Evolutionary conservation across 2,888 invertebrate genomes (phyloP), one percentile per base, ranked within the genome.

Genomic region (Drosophila tripunctata): DNA sequence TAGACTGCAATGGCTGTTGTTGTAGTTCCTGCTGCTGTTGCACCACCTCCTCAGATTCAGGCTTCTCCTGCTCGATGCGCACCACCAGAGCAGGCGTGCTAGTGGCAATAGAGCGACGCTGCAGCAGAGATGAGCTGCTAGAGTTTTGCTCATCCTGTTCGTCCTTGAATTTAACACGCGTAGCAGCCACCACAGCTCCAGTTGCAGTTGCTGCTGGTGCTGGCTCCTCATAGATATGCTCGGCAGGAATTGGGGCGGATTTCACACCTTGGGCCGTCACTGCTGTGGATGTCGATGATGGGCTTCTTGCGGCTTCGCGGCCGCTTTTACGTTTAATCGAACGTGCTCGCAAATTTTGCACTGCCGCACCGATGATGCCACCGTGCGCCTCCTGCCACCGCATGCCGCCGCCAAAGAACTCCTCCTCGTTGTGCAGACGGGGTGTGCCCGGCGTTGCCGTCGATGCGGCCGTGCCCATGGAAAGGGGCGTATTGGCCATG

Each of bases 51-150:
- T 14, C 8, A 0, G 30, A 36, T 10, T 24, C 31, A 14, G 38
- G 55, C 0, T 61, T 69, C 50, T 81, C 69, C 1, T 63, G 76
- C 48, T 86, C 88, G 30, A 78, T 83, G 31, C 80, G 82, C 22
- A 88, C 67, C 24, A 89, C 72, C 7, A 90, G 60, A 4, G 89
- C 76, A 10, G 91, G 90, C 12, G 91, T 90, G 66, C 89, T 90
- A 21, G 91, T 90, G 15, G 88, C 88, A 72, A 90, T 87, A 24
- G 90, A 88, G 41, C 88, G 87, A 10, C 88, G 79, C n/a, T n/a
- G n/a, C 35, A 85, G 47, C 17, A 55, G 4, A n/a, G 36, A 33
- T 6, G 44, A 10, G 8, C 14, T 30, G 15, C 57, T 19, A 1
- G 36, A 44, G 15, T 24, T 41, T 10, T 36, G 56, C n/a, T 54